Evolutionary conservation across 2,888 invertebrate genomes (phyloP), one percentile per base, ranked within the genome.

Genomic region (Cephus rjabovi): DNA sequence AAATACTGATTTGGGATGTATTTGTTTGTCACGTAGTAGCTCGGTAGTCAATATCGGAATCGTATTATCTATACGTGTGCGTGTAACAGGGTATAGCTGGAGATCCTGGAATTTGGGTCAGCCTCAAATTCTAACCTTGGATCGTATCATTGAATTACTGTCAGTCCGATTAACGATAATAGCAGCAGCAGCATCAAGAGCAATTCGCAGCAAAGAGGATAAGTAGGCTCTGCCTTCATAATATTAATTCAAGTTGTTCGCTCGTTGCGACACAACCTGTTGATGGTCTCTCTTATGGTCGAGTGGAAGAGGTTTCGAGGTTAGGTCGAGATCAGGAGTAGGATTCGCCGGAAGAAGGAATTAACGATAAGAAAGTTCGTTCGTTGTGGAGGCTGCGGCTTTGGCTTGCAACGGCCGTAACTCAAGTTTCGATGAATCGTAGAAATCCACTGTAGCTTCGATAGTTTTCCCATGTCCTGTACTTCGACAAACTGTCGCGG

Each of bases 251-350:
- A 56, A 56, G 56, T 56, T 23, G 23, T 9, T 23, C 56, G 37
- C 56, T 73, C 69, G 79, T 81, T 80, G 76, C 79, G 77, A 76
- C 79, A 81, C 86, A 86, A 87, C 86, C 86, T 87, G 86, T 87
- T 87, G 86, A 87, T 86, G 86, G 83, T 81, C 75, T 79, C 77
- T 75, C 76, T 37, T 71, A 37, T 79, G 70, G 76, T 69, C 74
- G 33, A 75, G 34, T 23, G 40, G 37, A 71, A 6, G 23, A 56
- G 9, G 56, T 56, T 56, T 56, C 1, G 9, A 23, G 56, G 23
- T 56, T 23, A 56, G 23, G 56, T 23, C 56, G 56, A 23, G 15
- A 56, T 23, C 23, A 56, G 56, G 23, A 56, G 35, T 35, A 35
- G 23, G 23, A 23, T 9, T 56, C 23, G 56, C 9, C 56, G 56